Evolutionary conservation across 2,888 invertebrate genomes (phyloP).

Genomic region (Cantharis nigra): DNA sequence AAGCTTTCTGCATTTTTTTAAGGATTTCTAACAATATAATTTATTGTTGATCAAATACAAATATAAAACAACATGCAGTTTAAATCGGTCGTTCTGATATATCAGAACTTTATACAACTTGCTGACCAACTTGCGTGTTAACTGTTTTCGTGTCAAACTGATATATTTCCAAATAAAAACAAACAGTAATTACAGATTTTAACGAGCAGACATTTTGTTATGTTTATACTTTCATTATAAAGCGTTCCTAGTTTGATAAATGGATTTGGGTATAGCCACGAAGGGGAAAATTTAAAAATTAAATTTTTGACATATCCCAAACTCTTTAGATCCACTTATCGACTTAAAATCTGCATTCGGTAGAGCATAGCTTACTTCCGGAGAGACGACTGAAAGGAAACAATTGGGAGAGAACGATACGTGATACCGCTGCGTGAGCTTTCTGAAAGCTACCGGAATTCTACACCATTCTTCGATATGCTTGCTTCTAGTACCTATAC

Average conservation of each 20-base stretch:
- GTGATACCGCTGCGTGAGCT: slow-evolving; percentile 33
- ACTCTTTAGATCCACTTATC: slow-evolving; percentile 8
- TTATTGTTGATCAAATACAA: not conserved
- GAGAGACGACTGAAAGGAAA: slow-evolving; percentile 31
- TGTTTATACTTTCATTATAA: not conserved
- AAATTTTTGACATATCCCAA: not conserved
- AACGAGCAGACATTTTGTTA: slow-evolving; percentile 15
- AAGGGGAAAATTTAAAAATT: not conserved
- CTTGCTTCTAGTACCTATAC: slow-evolving; percentile 11
- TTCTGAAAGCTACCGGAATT: slow-evolving; percentile 31
- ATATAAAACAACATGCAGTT: not conserved
- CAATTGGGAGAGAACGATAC: slow-evolving; percentile 36
- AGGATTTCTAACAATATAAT: not conserved
- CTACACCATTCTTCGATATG: slow-evolving; percentile 26
- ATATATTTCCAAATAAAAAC: slow-evolving; percentile 27
- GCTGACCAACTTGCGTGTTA: slow-evolving; percentile 14
- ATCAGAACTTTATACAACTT: not conserved
- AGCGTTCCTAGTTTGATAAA: not conserved
- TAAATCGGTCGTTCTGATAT: not conserved
- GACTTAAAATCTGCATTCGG: slow-evolving; percentile 37
- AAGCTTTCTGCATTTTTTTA: not conserved
- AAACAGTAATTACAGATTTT: slow-evolving; percentile 30
- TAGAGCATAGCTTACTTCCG: slow-evolving; percentile 36
- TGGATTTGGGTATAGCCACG: not conserved
- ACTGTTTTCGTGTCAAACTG: slow-evolving; percentile 15